Evolutionary conservation across 2,888 invertebrate genomes (phyloP), one percentile per base, ranked within the genome.

Genomic region (Eustalomyia histrio): DNA sequence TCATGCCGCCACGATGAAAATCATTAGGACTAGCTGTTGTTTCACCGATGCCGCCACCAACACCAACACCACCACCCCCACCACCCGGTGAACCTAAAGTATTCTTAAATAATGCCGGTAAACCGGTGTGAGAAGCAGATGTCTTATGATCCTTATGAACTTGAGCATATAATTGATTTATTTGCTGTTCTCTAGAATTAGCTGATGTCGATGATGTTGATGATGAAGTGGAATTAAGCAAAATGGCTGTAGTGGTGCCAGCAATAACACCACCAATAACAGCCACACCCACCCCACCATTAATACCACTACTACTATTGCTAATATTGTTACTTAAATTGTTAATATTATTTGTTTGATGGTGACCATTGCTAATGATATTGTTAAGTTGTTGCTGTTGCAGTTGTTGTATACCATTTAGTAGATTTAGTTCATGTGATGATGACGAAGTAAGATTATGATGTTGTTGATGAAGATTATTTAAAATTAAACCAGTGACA

Each of bases 101-200:
- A 39, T 83, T 88, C 81, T 88, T 88, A 80, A 90, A 91, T 55
- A 90, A 87, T 84, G 88, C 88, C 80, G 90, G 89, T 79, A 90
- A 88, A 61, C 87, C 87, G 79, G 87, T 85, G 71, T 87, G 86
- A 58, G 80, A 79, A 81, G 83, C 81, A 57, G 82, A 76, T 87
- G 86, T 87, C 85, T 87, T 85, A 84, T 90, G 90, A 85, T 92
- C 92, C 87, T 92, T 92, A 87, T 92, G 92, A 64, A 93, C 92
- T 86, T 91, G 91, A 10, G 92, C 92, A 84, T 92, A 92, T 33
- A 92, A 87, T 83, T 90, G 91, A 85, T 90, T 90, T 75, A 90
- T 89, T 83, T 89, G 89, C 69, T 89, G 89, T 83, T 90, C 90
- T 29, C 90, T 89, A n/a, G 86, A 86, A 61, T 86, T 86, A 63